Base-by-base conservation (phyloP, 1,140 invertebrate genomes). In the Octopus sinensis region DNA sequence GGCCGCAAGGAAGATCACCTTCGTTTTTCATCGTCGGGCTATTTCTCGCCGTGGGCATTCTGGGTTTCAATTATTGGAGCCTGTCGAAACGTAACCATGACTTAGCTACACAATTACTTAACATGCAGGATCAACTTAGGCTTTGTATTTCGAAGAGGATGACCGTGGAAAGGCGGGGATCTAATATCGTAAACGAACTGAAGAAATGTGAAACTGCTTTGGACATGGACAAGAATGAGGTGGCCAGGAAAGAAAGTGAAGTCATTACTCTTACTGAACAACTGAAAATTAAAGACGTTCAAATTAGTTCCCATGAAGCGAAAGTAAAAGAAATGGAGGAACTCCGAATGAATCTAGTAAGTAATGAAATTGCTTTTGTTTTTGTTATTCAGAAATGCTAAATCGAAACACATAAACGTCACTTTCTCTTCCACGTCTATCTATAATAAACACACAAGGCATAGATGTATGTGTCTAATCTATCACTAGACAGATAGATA, bases 21-120 rank as follows among this genome's bases (percentile, higher is more conserved):
- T 84, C 86, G 7, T 86, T 86, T 78, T 68, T 86, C 12, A 62
- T 84, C 12, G 82, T 86, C 17, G 86, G 86, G 30, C 75, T 86
- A 7, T 76, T 80, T 53, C 83, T 86, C 17, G 84, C 81, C 12
- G 43, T 86, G 73, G 79, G 83, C 53, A 86, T 86, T 79, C 68
- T 86, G 6, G 84, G 81, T 4, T 86, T 86, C 71, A 86, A 86
- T 79, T 86, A 86, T 73, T 86, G 84, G 84, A 84, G 78, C 71
- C 68, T 86, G 6, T 84, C 84, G 6, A 82, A 81, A 7, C 54
- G 79, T 75, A 86, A 86, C 81, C 73, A 78, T 7, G 83, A 85
- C 53, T 82, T 84, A 12, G 53, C 76, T 12, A 81, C 56, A 5
- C 80, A 86, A 77, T 51, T 86, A 30, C 12, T 71, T 23, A 68